These are phyloP conservation scores for Centropristis striata DNA, from an alignment of 2,113 vertebrate genomes.

Conservation along the genomic window DNA sequence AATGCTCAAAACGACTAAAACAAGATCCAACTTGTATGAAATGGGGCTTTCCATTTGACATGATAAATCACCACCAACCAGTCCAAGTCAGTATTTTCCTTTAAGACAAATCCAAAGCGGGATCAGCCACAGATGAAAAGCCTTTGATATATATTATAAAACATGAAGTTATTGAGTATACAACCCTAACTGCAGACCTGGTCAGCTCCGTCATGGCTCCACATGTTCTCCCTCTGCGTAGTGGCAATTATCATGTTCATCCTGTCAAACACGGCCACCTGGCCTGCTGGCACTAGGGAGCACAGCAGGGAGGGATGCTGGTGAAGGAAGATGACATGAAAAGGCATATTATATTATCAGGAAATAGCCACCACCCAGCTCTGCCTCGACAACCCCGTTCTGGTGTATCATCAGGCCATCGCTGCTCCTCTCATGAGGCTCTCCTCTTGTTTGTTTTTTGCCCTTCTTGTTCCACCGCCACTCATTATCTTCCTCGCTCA, in stretches of 20 bases:
- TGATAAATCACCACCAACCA: background rate
- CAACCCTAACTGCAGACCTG: background rate
- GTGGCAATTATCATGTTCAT: constrained; percentile 44
- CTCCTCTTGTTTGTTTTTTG: constrained; percentile 10
- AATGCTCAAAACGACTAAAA: too few species aligned
- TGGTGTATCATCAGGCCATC: background rate
- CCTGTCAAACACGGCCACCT: constrained; percentile 27
- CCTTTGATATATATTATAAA: background rate
- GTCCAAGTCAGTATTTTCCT: too few species aligned
- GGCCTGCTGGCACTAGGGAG: constrained; percentile 15
- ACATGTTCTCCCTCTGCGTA: constrained; percentile 28
- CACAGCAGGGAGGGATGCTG: background rate
- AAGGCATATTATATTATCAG: constrained; percentile 11
- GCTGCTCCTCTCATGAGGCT: too few species aligned
- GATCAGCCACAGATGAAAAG: background rate
- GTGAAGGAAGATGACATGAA: constrained; percentile 30
- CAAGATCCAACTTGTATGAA: background rate
- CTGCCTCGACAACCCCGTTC: constrained; percentile 4
- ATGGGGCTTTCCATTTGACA: background rate
- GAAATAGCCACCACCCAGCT: constrained; percentile 28
- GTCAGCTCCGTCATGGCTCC: constrained; percentile 10
- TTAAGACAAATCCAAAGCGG: background rate
- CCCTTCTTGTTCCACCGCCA: constrained; percentile 11
- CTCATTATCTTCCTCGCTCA: constrained; percentile 28
- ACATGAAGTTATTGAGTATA: constrained; percentile 3